Evolutionary conservation across 37 sponge, comb jelly and placozoan genomes (phyloP).

Genomic region (Chondrosia reniformis): DNA sequence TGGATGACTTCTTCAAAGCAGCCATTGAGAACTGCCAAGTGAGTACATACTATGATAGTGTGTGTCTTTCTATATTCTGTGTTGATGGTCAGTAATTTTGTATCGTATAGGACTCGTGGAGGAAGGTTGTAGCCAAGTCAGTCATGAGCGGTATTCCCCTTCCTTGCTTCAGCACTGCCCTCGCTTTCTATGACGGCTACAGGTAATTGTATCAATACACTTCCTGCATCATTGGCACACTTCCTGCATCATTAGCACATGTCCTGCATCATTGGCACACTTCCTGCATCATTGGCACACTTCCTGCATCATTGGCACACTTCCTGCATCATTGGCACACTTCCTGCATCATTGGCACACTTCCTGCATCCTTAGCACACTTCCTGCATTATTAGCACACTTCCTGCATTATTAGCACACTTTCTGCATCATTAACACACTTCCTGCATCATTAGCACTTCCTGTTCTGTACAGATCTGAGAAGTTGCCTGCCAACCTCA

Average conservation of each 20-base stretch:
- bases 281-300: not conserved
- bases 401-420: not conserved
- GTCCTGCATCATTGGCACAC: not conserved
- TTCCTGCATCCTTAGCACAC: not conserved
- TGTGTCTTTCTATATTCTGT: not conserved
- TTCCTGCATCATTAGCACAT: not conserved
- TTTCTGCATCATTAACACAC: not conserved
- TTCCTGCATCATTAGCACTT: not conserved
- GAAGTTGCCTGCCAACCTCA: conserved; percentile 88
- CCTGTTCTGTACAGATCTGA: conserved; percentile 44
- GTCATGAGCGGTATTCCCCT: conserved; percentile 86
- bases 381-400: not conserved
- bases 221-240: not conserved
- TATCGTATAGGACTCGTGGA: conserved; percentile 74
- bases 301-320: not conserved
- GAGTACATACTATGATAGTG: not conserved
- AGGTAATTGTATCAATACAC: conserved; percentile 36
- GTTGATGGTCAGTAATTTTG: not conserved
- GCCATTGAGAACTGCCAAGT: conserved; percentile 75
- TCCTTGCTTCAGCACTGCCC: conserved; percentile 92
- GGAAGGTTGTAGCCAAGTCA: conserved; percentile 78
- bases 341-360: not conserved
- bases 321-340: not conserved
- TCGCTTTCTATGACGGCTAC: conserved; percentile 99
- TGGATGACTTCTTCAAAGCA: conserved; percentile 93